Percentiles rank a stretch among this genome's conserved stretches.
phyloP scores from a whole-genome alignment of 2,888 invertebrate species.

The Morinoia aosen region DNA sequence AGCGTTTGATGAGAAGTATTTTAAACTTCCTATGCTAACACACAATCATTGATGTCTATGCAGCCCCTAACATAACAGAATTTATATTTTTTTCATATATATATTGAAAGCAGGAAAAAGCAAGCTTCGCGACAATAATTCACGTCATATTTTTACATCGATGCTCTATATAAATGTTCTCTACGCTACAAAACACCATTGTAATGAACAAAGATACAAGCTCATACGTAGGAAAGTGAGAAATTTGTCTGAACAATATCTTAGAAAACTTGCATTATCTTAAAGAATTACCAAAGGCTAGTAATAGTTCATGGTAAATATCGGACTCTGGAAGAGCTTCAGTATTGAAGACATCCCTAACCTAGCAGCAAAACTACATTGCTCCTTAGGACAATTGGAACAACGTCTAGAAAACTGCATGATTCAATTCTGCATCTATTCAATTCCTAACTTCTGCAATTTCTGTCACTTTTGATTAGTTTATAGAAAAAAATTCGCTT shows the following conservation, averaged over 20 bases:
- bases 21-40: too few species aligned
- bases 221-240: neutral
- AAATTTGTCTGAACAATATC: neutral
- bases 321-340: neutral
- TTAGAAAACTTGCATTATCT: neutral
- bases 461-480: too few species aligned
- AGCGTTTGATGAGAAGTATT: too few species aligned
- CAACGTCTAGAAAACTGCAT: neutral
- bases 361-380: neutral
- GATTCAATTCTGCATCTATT: neutral
- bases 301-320: neutral
- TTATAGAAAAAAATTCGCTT: too few species aligned
- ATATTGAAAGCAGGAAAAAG: too few species aligned
- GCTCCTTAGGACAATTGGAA: neutral
- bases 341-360: neutral
- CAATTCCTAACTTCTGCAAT: neutral
- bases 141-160: too few species aligned
- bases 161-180: neutral
- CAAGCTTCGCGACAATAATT: too few species aligned
- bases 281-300: neutral
- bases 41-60: too few species aligned
- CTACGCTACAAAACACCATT: neutral
- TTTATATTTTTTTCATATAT: too few species aligned
- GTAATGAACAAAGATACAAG: neutral
- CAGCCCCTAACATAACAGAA: too few species aligned